phyloP scores from a whole-genome alignment of 2,797 vertebrate genomes.

The Clarias pachynema region DNA sequence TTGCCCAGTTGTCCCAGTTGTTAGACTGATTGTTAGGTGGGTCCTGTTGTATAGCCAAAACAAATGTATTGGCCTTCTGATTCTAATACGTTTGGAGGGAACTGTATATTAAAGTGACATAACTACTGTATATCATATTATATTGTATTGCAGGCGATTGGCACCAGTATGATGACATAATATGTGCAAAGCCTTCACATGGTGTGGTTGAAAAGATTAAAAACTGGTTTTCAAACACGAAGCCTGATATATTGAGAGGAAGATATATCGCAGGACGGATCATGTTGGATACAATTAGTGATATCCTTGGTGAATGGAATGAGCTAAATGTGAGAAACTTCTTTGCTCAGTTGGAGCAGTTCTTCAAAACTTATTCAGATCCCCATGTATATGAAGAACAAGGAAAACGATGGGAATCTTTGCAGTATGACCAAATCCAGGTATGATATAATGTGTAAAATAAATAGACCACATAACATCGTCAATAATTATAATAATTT shows the following conservation, averaged over 20 bases:
- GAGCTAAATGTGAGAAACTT: slow-evolving; percentile 77
- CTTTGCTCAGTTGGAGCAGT: slow-evolving; percentile 77
- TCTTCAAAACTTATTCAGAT: slow-evolving; percentile 57
- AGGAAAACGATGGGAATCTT: slow-evolving; percentile 45
- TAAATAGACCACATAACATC: background rate
- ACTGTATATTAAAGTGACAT: background rate
- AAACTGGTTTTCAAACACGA: background rate
- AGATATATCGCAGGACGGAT: slow-evolving; percentile 75
- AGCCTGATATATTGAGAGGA: slow-evolving; percentile 19
- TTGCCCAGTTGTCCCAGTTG: background rate
- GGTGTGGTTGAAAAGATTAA: fast-evolving
- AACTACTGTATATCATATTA: background rate
- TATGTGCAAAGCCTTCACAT: slow-evolving; percentile 67
- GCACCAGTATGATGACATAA: slow-evolving; percentile 95
- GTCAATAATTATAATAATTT: background rate
- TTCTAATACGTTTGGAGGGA: too few relatives aligned
- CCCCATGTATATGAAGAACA: slow-evolving; percentile 66
- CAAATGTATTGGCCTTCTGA: too few relatives aligned
- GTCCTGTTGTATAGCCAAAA: too few relatives aligned
- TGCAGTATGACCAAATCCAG: slow-evolving; percentile 71
- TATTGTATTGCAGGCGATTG: slow-evolving; percentile 73
- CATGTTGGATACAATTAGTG: slow-evolving; percentile 84
- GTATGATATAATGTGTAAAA: background rate
- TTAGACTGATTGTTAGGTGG: too few relatives aligned
- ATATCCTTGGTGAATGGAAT: slow-evolving; percentile 77